Evolutionary conservation across 2,113 vertebrate species (phyloP), one percentile per base, ranked within the genome.

Genomic region (Glareola pratincola): DNA sequence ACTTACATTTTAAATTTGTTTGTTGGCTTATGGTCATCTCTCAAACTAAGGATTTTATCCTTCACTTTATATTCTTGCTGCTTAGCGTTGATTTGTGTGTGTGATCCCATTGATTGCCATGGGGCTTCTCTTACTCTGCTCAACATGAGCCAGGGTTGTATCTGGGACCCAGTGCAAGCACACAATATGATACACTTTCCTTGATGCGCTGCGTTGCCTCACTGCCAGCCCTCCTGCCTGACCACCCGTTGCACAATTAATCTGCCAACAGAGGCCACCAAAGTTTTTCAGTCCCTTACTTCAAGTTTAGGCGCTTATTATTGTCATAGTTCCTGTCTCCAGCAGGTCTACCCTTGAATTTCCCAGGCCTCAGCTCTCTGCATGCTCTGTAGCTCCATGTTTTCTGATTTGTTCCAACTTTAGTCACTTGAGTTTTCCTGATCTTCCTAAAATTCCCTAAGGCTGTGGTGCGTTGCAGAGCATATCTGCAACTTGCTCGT

Each of bases 141-240:
- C 41, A 10, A 6, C 17, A 4, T 5, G 16, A 53, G 27, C 15
- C 19, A 3, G 41, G 37, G 41, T 29, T 62, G 1, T 10, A 7
- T 24, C 57, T 69, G 88, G 20, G 43, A 9, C 75, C 53, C 30
- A 2, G 2, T 29, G 69, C 53, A 74, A 50, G 37, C 53, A 32
- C 24, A 20, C 57, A 50, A 17, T 6, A 4, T 10, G 37, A 43
- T 37, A 37, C 8, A 12, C 84, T 71, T 81, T 75, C 54, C 86
- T 62, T 11, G 22, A 2, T 45, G 21, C 0, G 0, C 57, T 45
- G 48, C 0, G 2, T 10, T 95, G 8, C 54, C 41, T 69, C 41
- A 0, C 57, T 86, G 72, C 37, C 64, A 47, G 20, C 45, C 27
- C 34, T 69, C 41, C 63, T 68, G 6, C 29, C 85, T 80, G 67